A percentile compares a stretch with the other conserved stretches of the same genome.
Evolutionary conservation across 2,113 vertebrate species (phyloP).

Genomic region (Hippocampus mohnikei): DNA sequence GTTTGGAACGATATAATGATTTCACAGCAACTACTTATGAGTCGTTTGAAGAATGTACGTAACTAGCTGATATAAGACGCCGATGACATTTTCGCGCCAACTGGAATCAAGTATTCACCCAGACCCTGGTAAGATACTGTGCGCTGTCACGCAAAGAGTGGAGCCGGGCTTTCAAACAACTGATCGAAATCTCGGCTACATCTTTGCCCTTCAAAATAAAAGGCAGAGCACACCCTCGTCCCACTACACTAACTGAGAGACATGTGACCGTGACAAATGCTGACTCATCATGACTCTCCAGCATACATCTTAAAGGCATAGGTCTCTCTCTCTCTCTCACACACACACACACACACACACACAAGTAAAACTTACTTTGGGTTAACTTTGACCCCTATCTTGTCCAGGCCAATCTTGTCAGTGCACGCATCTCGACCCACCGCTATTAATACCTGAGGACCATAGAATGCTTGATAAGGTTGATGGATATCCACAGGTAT

Average conservation of each 20-base stretch:
- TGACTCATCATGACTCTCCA: constrained; percentile 69
- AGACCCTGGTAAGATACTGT: too few species aligned
- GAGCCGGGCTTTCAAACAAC: too few species aligned
- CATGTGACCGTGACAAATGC: constrained; percentile 46
- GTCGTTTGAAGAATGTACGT: too few species aligned
- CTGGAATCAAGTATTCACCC: too few species aligned
- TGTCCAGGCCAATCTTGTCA: constrained; percentile 85
- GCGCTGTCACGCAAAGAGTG: too few species aligned
- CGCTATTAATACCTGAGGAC: constrained; percentile 84
- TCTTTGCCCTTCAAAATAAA: neutral
- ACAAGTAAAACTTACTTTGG: constrained; percentile 78
- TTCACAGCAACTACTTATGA: too few species aligned
- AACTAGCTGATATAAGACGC: too few species aligned
- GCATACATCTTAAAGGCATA: constrained; percentile 44
- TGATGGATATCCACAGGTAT: neutral
- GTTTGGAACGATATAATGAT: too few species aligned
- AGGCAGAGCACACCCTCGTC: neutral
- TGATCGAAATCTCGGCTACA: too few species aligned
- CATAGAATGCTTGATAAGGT: neutral
- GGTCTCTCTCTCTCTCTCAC: too few species aligned
- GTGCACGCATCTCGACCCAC: constrained; percentile 91
- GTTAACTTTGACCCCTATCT: constrained; percentile 82
- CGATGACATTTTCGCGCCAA: too few species aligned
- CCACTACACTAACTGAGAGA: neutral
- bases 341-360: neutral